A percentile compares a stretch with the other conserved stretches of the same genome.
Conservation (phyloP, 2,797 vertebrate species). For the Emys orbicularis region DNA sequence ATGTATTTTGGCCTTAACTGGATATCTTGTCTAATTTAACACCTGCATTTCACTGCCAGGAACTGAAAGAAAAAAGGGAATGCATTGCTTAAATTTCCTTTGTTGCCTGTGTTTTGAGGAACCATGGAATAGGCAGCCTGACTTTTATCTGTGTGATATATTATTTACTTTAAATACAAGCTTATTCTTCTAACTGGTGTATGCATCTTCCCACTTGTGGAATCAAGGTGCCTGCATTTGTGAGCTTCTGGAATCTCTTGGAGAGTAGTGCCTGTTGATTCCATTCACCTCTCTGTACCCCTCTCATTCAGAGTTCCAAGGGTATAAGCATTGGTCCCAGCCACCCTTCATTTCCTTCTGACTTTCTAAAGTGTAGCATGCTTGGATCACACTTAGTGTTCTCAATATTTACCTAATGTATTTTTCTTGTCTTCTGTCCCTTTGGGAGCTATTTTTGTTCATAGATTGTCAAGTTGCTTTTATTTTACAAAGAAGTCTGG, state of each 20-base stretch:
- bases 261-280: background rate
- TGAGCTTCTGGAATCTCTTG: background rate
- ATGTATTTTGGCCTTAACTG: background rate
- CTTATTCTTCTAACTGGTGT: background rate
- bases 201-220: background rate
- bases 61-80: background rate
- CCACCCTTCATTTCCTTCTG: background rate
- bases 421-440: too few relatives aligned
- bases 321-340: fast-evolving
- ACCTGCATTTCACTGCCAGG: background rate
- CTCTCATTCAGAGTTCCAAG: background rate
- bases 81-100: background rate
- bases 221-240: background rate
- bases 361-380: background rate
- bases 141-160: background rate
- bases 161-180: background rate
- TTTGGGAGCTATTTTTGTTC: background rate
- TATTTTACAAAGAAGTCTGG: background rate
- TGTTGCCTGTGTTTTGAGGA: background rate
- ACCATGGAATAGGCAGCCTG: background rate
- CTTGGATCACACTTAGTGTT: background rate
- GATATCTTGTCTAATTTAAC: background rate
- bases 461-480: background rate
- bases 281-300: background rate
- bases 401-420: background rate